Conservation (phyloP, 1,140 invertebrate species). For the Amphibalanus amphitrite region DNA sequence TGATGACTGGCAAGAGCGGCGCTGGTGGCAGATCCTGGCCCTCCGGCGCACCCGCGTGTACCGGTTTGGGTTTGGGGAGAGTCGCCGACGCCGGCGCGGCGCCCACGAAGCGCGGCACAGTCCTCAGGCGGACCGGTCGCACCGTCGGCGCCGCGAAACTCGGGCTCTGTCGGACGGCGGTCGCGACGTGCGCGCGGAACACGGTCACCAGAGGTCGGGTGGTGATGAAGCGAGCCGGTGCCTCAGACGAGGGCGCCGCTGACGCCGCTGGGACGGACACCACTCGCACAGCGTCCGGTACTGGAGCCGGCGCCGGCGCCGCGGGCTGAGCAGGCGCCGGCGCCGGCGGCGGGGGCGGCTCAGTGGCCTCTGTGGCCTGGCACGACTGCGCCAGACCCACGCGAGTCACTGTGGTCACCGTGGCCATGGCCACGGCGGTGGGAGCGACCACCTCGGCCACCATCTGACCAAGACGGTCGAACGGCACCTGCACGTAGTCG, state of each 20-base stretch:
- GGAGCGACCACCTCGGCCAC: constrained; percentile 3
- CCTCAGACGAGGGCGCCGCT: constrained; percentile 16
- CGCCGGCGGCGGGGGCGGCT: too few relatives aligned
- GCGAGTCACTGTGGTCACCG: constrained; percentile 17
- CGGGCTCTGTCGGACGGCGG: not conserved
- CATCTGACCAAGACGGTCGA: constrained; percentile 10
- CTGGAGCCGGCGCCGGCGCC: constrained; percentile 4
- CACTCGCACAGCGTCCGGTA: constrained; percentile 15
- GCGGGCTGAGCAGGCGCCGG: too few relatives aligned
- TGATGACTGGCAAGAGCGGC: constrained; percentile 36
- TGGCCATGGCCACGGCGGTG: constrained; percentile 16
- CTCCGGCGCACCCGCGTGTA: too few relatives aligned
- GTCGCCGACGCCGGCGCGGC: too few relatives aligned
- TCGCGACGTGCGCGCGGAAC: constrained; percentile 20
- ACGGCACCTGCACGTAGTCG: constrained; percentile 45
- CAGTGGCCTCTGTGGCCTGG: constrained; percentile 6
- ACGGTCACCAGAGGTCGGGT: constrained; percentile 23
- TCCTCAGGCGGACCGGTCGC: not conserved
- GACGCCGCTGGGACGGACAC: constrained; percentile 17
- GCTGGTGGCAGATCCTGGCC: not conserved
- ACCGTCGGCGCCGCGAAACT: not conserved
- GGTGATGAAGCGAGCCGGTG: constrained; percentile 23
- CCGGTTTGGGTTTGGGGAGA: too few relatives aligned
- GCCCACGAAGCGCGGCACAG: not conserved
- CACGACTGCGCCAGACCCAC: constrained; percentile 13